Base-by-base conservation (phyloP, 1,140 invertebrate genomes). In the Hylyphantes graminicola region DNA sequence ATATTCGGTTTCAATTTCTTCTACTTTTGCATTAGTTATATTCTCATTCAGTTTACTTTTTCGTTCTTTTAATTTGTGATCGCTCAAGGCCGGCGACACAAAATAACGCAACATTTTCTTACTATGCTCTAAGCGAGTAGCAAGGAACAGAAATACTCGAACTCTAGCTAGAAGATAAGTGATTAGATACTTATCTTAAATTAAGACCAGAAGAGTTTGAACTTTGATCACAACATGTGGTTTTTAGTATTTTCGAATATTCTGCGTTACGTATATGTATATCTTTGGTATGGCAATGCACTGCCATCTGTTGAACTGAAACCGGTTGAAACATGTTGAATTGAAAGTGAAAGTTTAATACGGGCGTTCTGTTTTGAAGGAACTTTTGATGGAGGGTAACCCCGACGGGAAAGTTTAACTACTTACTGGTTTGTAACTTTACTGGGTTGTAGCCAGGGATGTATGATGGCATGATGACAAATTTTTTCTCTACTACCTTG, bases 1-100 rank as follows among this genome's bases (percentile, higher is more conserved):
- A 51, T 93, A 89, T 91, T 96, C 95, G 57, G 94, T 93, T 74
- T 92, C 90, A 13, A 96, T 86, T 61, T 89, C 87, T 74, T 85
- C 87, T 5, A 94, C 61, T 51, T 74, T 48, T 4, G 55, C 54
- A 57, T n/a, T 48, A 5, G 19, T 35, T 50, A 53, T 21, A 55
- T 83, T 83, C n/a, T 55, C 6, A 67, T 83, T 83, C 55, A 83
- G 57, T 51, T 64, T 65, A 67, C 21, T 55, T 48, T 50, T 70
- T 21, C 35, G n/a, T 61, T 73, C 70, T 55, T 55, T n/a, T 53
- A 75, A 64, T 13, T 83, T 74, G 67, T 74, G 61, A 11, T 74
- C 53, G 13, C 55, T 73, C 35, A 83, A 55, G 17, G 70, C 80
- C 3, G 80, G 80, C 8, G 59, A 55, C 7, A 75, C n/a, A 83